phyloP scores from a whole-genome alignment of 2,113 vertebrate species.

The Chaetorhynchus papuensis region DNA sequence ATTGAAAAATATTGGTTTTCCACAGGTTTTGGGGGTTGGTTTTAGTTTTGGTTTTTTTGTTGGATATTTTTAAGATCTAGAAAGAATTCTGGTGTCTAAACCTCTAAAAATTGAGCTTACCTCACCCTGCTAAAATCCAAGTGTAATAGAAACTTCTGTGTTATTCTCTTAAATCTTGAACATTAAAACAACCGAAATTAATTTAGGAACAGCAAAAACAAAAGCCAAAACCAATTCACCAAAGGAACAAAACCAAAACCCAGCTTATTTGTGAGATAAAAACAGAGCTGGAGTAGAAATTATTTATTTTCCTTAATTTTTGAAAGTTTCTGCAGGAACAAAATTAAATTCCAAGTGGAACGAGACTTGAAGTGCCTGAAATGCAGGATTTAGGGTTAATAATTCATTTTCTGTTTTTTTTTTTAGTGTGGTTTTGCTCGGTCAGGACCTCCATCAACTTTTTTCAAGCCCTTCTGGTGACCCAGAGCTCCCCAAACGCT shows the following conservation, averaged over 20 bases:
- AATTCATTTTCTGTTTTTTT: not conserved
- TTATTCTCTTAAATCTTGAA: not conserved
- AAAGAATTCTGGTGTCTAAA: too few relatives aligned
- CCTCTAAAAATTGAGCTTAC: too few relatives aligned
- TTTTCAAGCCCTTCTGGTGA: conserved; percentile 46
- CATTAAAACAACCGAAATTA: not conserved
- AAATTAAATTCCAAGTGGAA: conserved; percentile 14
- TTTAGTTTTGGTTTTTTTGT: too few relatives aligned
- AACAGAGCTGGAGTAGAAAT: not conserved
- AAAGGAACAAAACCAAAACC: not conserved
- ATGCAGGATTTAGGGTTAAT: not conserved
- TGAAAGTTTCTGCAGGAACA: not conserved
- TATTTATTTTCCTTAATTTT: not conserved
- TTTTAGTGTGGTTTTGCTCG: conserved; percentile 27
- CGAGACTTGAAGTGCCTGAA: not conserved
- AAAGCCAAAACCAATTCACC: not conserved
- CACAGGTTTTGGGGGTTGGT: too few relatives aligned
- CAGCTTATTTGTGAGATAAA: not conserved
- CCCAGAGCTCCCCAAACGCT: conserved; percentile 6
- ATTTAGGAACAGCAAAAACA: not conserved
- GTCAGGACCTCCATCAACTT: conserved; percentile 45
- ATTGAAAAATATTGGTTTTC: not conserved
- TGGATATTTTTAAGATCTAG: too few relatives aligned
- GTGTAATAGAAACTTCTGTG: not conserved
- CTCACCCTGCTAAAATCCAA: too few relatives aligned